Evolutionary conservation across 2,113 vertebrate species (phyloP), one percentile per base, ranked within the genome.

Genomic region (Pteropus alecto): DNA sequence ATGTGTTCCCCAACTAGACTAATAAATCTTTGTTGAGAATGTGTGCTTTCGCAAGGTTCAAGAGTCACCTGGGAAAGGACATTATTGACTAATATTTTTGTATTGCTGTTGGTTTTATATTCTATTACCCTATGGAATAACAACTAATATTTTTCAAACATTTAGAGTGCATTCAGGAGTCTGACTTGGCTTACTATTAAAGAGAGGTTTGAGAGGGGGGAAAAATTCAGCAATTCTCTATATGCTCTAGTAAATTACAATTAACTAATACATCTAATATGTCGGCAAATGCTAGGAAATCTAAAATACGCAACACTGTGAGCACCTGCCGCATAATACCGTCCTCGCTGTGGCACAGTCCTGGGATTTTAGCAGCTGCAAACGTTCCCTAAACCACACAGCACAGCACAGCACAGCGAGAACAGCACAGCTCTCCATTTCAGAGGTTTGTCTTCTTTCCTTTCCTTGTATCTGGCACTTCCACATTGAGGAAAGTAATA

Each of bases 1-100:
- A 95, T 46, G 97, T 96, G 58, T 97, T 97, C 96, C 86, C 94
- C 73, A 19, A 97, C 89, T 67, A 97, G 93, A 76, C 68, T 97
- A 96, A 97, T 97, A 98, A 96, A 98, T 95, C 70, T 97, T 73
- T 96, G 65, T 90, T 97, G 89, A 98, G 88, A 97, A 97, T 94
- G 82, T 74, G 82, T 78, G 60, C 48, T 93, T 98, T 97, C 96
- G 56, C 70, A 95, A 95, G 93, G 56, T 97, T 98, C 82, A 93
- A 92, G 93, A 97, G 95, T 98, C 95, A 98, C 78, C 79, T 97
- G 87, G 79, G 93, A 98, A 98, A 98, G 93, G 93, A 95, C 43
- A 94, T 58, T 96, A 63, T 92, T 97, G 97, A 97, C 97, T 97
- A 97, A 96, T 71, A 95, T 95, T 97, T 96, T 76, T 77, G 68